Evolutionary conservation across 2,888 invertebrate genomes (phyloP).

Genomic region (Gastrophysa polygoni): DNA sequence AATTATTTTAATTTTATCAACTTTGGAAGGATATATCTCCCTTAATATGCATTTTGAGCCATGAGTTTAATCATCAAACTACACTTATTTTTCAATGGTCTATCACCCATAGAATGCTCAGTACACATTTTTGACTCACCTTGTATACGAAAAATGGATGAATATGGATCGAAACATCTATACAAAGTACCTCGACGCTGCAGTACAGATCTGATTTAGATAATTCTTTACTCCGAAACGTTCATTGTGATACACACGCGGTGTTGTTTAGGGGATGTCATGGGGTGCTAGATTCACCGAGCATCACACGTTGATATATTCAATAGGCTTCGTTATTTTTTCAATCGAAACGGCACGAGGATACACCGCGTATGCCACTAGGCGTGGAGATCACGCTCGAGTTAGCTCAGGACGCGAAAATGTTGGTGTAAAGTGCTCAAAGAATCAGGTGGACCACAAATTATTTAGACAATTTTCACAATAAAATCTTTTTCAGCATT

Average conservation of each 20-base stretch:
- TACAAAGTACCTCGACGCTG: slow-evolving; percentile 7
- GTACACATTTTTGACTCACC: too few relatives aligned
- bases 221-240: slow-evolving; percentile 10
- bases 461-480: too few relatives aligned
- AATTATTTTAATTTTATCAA: too few relatives aligned
- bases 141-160: not conserved
- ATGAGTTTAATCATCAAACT: too few relatives aligned
- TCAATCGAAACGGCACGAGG: slow-evolving; percentile 1
- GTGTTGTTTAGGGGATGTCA: slow-evolving; percentile 2
- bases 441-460: too few relatives aligned
- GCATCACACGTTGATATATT: slow-evolving; percentile 6
- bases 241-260: not conserved
- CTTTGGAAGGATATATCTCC: too few relatives aligned
- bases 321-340: slow-evolving; percentile 14
- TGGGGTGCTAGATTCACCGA: slow-evolving; percentile 6
- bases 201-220: slow-evolving; percentile 30
- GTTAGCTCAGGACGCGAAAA: too few relatives aligned
- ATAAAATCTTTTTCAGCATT: too few relatives aligned
- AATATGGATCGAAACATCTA: not conserved
- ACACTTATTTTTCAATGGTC: too few relatives aligned
- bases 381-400: not conserved
- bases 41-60: too few relatives aligned
- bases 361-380: not conserved
- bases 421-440: too few relatives aligned
- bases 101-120: too few relatives aligned